phyloP scores from a whole-genome alignment of 2,113 vertebrate genomes.

The Lathamus discolor region DNA sequence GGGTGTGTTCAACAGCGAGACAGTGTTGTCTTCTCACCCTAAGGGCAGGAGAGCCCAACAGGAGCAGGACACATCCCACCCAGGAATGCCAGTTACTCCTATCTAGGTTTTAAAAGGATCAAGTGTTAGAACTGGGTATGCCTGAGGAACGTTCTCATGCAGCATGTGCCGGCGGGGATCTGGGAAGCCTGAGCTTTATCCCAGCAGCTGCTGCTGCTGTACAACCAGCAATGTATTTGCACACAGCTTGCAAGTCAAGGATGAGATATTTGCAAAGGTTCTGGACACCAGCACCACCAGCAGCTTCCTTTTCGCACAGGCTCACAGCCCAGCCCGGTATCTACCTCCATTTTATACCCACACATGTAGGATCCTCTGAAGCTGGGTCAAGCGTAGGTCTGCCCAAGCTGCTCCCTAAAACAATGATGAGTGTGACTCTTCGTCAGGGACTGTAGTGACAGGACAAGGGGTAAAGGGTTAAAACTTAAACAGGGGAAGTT shows the following conservation, averaged over 20 bases:
- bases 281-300: not conserved
- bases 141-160: not conserved
- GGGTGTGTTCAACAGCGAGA: not conserved
- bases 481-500: not conserved
- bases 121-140: not conserved
- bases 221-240: too few species aligned
- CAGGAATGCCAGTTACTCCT: not conserved
- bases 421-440: not conserved
- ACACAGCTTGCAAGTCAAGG: not conserved
- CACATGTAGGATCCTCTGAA: not conserved
- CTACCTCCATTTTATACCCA: not conserved
- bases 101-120: not conserved
- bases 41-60: not conserved
- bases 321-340: not conserved
- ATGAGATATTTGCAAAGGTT: not conserved
- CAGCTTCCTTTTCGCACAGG: not conserved
- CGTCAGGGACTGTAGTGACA: fast-evolving
- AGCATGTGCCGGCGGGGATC: fast-evolving
- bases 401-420: not conserved
- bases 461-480: fast-evolving
- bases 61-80: not conserved
- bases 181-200: not conserved
- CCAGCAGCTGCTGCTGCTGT: fast-evolving
- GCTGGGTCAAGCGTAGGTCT: not conserved
- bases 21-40: not conserved